phyloP scores from a whole-genome alignment of 2,888 invertebrate genomes.

The Bibio marci region DNA sequence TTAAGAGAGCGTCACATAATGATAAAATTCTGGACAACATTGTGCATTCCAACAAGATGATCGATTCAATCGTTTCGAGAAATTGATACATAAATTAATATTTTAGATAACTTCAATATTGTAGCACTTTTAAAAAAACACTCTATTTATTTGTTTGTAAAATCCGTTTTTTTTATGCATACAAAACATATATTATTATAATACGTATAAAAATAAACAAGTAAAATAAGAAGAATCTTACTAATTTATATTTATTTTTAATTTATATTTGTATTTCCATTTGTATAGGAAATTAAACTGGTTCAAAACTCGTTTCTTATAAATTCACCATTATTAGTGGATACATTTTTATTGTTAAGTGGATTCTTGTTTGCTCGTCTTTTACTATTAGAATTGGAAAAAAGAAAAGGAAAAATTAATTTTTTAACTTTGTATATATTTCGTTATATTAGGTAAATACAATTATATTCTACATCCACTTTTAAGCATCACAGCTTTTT shows the following conservation, averaged over 20 bases:
- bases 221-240: neutral
- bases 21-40: too few relatives aligned
- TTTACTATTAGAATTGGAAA: slow-evolving; percentile 48
- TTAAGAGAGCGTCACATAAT: too few relatives aligned
- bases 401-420: slow-evolving; percentile 43
- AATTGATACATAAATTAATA: too few relatives aligned
- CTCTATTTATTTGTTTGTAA: too few relatives aligned
- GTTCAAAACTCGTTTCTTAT: slow-evolving; percentile 42
- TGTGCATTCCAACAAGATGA: too few relatives aligned
- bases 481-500: too few relatives aligned
- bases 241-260: neutral
- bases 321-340: slow-evolving; percentile 53
- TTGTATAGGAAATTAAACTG: slow-evolving; percentile 35
- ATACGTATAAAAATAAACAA: slow-evolving; percentile 1
- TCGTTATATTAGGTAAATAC: slow-evolving; percentile 48
- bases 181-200: slow-evolving; percentile 7
- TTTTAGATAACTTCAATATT: too few relatives aligned
- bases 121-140: too few relatives aligned
- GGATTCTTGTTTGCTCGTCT: slow-evolving; percentile 52
- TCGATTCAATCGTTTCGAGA: too few relatives aligned
- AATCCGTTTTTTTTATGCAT: too few relatives aligned
- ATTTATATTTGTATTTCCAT: slow-evolving; percentile 6
- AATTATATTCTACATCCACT: too few relatives aligned
- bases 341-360: slow-evolving; percentile 51
- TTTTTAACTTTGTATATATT: slow-evolving; percentile 41